These are phyloP conservation scores for Sphaerodactylus townsendi DNA, from an alignment of 2,113 vertebrate genomes.

Conservation along the genomic window DNA sequence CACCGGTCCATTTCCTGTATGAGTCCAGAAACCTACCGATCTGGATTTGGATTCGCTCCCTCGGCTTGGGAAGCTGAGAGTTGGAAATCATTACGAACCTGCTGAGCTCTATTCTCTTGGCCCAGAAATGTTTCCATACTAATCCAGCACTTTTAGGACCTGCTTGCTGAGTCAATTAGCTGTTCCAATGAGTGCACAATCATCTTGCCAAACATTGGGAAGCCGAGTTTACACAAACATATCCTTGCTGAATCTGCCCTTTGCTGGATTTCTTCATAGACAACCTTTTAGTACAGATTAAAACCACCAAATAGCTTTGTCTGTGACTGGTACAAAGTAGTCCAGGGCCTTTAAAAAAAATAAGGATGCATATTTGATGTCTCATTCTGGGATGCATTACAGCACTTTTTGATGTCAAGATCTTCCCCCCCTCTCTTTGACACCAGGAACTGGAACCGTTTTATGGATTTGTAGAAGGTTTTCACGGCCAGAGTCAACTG, in stretches of 20 bases:
- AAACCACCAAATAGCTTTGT: neutral
- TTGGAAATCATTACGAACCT: neutral
- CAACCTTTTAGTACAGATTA: slow-evolving; percentile 53
- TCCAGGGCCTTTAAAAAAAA: neutral
- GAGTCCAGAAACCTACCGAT: neutral
- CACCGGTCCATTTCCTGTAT: neutral
- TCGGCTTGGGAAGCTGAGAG: neutral
- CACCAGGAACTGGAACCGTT: neutral
- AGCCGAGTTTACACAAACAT: slow-evolving; percentile 43
- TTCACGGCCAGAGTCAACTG: no score
- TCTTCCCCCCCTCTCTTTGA: neutral
- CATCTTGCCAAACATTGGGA: slow-evolving; percentile 29
- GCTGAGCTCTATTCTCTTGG: neutral
- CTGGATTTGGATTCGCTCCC: neutral
- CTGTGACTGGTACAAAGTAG: neutral
- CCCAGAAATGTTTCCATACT: neutral
- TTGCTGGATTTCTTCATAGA: neutral
- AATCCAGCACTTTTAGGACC: neutral
- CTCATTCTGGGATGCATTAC: neutral
- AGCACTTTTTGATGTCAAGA: neutral
- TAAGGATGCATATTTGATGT: no score
- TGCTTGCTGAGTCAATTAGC: slow-evolving; percentile 31
- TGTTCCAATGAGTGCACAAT: slow-evolving; percentile 19
- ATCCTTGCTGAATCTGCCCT: slow-evolving; percentile 57
- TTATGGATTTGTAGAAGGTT: neutral